Percentiles rank a stretch among this genome's conserved stretches.
Evolutionary conservation across 1,140 invertebrate species (phyloP).

Genomic region (Philopotamus ludificatus): DNA sequence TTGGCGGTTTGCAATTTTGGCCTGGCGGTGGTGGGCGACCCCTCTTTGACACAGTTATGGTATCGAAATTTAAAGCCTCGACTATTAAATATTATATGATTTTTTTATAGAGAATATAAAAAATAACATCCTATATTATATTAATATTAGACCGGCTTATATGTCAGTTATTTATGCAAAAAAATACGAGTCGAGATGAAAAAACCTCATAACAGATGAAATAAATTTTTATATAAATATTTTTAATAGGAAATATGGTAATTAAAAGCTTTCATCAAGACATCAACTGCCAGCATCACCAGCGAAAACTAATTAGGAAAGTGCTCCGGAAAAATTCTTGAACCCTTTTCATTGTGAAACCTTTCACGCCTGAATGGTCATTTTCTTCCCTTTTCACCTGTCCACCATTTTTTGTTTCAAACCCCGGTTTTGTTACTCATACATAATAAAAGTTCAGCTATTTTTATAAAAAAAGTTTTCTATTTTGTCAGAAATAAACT

Average conservation of each 20-base stretch:
- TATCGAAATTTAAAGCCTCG: too few relatives aligned
- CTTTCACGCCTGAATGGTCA: conserved; percentile 12
- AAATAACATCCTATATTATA: too few relatives aligned
- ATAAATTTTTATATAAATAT: background rate
- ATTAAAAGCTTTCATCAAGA: conserved; percentile 15
- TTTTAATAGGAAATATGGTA: background rate
- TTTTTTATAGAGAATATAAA: too few relatives aligned
- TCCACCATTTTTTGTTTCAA: conserved; percentile 8
- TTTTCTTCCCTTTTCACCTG: conserved; percentile 20
- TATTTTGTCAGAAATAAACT: too few relatives aligned
- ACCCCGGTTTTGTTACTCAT: background rate
- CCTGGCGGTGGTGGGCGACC: too few relatives aligned
- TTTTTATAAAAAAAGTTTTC: too few relatives aligned
- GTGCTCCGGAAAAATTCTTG: conserved; percentile 10
- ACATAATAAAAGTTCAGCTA: background rate
- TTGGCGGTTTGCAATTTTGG: conserved; percentile 3
- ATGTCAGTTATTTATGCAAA: too few relatives aligned
- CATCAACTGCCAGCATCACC: conserved; percentile 4
- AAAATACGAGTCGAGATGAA: too few relatives aligned
- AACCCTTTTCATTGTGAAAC: conserved; percentile 23
- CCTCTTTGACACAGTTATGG: too few relatives aligned
- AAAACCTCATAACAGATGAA: too few relatives aligned
- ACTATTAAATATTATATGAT: too few relatives aligned
- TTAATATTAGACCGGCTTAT: too few relatives aligned
- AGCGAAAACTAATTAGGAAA: conserved; percentile 28